Evolutionary conservation across 2,797 vertebrate genomes (phyloP), one percentile per base, ranked within the genome.

Genomic region (Malacoctenus gilli): DNA sequence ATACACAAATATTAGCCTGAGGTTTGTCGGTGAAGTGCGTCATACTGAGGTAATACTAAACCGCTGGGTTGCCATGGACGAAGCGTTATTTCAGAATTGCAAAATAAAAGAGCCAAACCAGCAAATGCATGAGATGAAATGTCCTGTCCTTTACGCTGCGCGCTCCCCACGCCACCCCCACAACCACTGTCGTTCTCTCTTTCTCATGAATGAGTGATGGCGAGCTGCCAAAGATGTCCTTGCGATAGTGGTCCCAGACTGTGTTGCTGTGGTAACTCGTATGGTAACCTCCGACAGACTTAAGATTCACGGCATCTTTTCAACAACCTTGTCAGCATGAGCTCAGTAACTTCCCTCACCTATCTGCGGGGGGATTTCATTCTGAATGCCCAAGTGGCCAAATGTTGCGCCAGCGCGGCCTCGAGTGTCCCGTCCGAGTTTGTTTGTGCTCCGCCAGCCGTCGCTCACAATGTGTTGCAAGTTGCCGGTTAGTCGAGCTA

Each of bases 231-330:
- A 40, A 79, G 72, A 82, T 71, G 80, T 84, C 86, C 86, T 87
- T 89, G 84, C 46, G 75, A 83, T 80, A 77, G 79, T 75, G 76
- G 74, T 72, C 51, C 31, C 76, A 61, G 67, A 46, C 68, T 39
- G 61, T 36, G 85, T 87, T 88, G 86, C 86, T 74, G 79, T 87
- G 83, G 86, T 73, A 87, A 88, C 84, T 72, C 56, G 30, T 56
- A 66, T 52, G 52, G 70, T 49, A 61, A 68, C 64, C 56, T 64
- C 57, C 23, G 44, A 52, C 46, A 64, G 55, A 79, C 72, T 84
- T 76, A 74, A 78, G 82, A 89, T 87, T 82, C 79, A 82, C 59
- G 64, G 63, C 75, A 77, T 77, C 71, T 40, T 55, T 82, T 77
- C 69, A 66, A 63, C 77, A 75, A 79, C 80, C 81, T 78, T 83